Evolutionary conservation across 2,113 vertebrate species (phyloP).

Genomic region (Chloroceryle aenea): DNA sequence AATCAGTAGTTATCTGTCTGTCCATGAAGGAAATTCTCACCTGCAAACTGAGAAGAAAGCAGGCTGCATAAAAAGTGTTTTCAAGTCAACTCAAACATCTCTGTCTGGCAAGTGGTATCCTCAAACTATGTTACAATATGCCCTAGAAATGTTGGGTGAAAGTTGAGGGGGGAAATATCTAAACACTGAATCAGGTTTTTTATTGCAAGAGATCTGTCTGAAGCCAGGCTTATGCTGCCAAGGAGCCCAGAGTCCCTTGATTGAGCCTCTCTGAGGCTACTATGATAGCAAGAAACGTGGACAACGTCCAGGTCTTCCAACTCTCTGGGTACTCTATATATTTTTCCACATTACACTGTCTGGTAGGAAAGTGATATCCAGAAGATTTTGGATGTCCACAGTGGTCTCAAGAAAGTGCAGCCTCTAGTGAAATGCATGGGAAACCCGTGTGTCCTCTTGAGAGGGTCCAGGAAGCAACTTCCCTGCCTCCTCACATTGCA

Average conservation of each 20-base stretch:
- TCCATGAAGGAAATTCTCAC: background rate
- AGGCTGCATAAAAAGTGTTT: background rate
- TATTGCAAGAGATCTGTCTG: background rate
- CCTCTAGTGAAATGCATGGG: background rate
- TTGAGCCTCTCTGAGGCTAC: background rate
- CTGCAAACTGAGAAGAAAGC: background rate
- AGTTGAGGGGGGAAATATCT: background rate
- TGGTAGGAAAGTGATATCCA: background rate
- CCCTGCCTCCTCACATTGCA: background rate
- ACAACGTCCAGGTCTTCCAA: background rate
- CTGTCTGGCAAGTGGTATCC: background rate
- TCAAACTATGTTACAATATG: background rate
- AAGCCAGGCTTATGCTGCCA: background rate
- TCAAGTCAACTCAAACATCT: background rate
- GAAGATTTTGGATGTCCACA: background rate
- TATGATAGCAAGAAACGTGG: background rate
- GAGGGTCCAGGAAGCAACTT: background rate
- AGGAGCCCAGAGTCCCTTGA: background rate
- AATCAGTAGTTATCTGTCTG: background rate
- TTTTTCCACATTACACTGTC: background rate
- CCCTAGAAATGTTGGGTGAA: background rate
- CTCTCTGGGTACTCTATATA: background rate
- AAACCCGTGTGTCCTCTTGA: rapidly evolving
- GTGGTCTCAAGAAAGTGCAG: background rate
- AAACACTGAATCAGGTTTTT: background rate